Percentiles rank a stretch among this genome's conserved stretches.
Evolutionary conservation across 2,797 vertebrate species (phyloP).

Genomic region (Mionectes olivaceus): DNA sequence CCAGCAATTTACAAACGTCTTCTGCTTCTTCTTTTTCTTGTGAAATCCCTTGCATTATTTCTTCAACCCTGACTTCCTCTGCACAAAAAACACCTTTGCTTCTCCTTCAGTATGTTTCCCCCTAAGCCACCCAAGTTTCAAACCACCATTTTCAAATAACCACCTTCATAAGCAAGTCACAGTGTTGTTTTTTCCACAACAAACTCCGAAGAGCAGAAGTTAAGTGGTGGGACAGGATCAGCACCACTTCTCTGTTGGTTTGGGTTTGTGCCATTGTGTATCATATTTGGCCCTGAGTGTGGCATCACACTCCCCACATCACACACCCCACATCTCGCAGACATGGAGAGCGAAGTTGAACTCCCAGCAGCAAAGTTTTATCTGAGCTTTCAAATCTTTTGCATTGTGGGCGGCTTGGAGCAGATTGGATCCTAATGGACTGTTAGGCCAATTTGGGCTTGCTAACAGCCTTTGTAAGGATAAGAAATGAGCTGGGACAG

Average conservation of each 20-base stretch:
- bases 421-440: conserved; percentile 29
- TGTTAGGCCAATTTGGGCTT: conserved; percentile 42
- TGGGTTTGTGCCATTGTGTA: not conserved
- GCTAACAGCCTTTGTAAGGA: conserved; percentile 1
- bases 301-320: not conserved
- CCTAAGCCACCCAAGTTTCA: conserved; percentile 51
- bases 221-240: not conserved
- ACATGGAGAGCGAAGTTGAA: not conserved
- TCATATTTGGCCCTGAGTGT: not conserved
- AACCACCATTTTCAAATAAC: conserved; percentile 41
- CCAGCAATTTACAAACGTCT: conserved; percentile 24
- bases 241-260: conserved; percentile 19
- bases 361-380: not conserved
- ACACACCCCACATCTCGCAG: accelerated
- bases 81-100: conserved; percentile 40
- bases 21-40: not conserved
- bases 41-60: conserved; percentile 28
- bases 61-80: conserved; percentile 12
- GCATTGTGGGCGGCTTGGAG: not conserved
- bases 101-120: conserved; percentile 1
- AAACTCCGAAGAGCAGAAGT: not conserved
- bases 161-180: conserved; percentile 6
- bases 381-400: conserved; percentile 53
- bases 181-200: conserved; percentile 44
- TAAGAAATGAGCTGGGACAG: conserved; percentile 65